Conservation (phyloP, 2,113 vertebrate species). For the Clarias macrocephalus region DNA sequence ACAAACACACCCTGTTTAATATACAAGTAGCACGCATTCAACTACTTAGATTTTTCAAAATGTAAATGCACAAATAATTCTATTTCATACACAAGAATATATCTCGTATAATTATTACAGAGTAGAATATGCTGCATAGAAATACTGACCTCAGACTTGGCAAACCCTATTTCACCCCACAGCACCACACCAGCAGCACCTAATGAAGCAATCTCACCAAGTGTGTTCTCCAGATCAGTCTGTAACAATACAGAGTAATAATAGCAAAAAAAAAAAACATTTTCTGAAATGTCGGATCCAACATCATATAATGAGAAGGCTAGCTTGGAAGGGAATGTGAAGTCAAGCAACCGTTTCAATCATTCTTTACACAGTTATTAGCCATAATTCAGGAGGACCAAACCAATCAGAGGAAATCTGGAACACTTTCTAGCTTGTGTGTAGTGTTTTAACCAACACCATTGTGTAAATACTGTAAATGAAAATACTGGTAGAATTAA, state of each 20-base stretch:
- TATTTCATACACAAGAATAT: not conserved
- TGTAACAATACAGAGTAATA: constrained; percentile 41
- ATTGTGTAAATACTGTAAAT: not conserved
- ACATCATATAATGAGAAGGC: not conserved
- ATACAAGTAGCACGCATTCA: not conserved
- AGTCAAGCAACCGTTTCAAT: not conserved
- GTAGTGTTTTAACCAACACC: not conserved
- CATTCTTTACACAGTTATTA: not conserved
- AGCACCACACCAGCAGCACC: constrained; percentile 73
- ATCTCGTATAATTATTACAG: not conserved
- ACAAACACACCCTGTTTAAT: not conserved
- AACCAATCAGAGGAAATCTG: not conserved
- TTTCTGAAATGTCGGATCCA: not conserved
- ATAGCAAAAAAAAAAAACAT: not conserved
- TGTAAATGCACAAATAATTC: not conserved
- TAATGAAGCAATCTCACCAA: constrained; percentile 71
- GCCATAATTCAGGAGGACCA: not conserved
- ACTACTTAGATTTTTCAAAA: not conserved
- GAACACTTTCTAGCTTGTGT: not conserved
- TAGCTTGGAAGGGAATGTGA: not conserved
- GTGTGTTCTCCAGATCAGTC: constrained; percentile 69
- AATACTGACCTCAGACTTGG: constrained; percentile 65
- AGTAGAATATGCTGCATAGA: not conserved
- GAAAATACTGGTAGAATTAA: not conserved
- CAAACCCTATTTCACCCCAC: constrained; percentile 70